A percentile compares a stretch with the other conserved stretches of the same genome.
Evolutionary conservation across 2,888 invertebrate species (phyloP).

Genomic region (Hemithea aestivaria): DNA sequence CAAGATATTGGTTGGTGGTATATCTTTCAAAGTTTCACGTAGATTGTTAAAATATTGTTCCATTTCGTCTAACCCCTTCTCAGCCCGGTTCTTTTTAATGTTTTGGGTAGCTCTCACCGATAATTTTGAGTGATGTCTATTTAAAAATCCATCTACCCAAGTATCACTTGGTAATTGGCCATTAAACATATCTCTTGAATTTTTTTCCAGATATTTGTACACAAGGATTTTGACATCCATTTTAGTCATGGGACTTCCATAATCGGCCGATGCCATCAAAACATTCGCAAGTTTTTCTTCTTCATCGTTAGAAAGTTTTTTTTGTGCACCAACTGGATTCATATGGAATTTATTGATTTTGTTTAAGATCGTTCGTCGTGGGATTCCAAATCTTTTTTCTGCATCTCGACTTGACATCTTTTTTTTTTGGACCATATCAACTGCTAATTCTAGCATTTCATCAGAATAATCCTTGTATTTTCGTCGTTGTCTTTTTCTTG

Average conservation of each 20-base stretch:
- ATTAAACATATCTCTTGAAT: constrained; percentile 7
- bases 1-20: constrained; percentile 1
- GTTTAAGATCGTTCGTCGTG: constrained; percentile 21
- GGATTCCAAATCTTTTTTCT: constrained; percentile 21
- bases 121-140: background rate
- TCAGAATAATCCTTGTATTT: constrained; percentile 8
- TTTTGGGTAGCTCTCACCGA: constrained; percentile 13
- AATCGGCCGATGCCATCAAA: constrained; percentile 15
- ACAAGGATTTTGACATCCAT: constrained; percentile 24
- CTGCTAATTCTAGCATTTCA: constrained; percentile 14
- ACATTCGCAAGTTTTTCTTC: constrained; percentile 18
- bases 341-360: constrained; percentile 14
- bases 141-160: too few species aligned
- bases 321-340: background rate
- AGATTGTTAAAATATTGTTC: background rate
- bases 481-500: constrained; percentile 6
- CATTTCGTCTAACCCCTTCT: constrained; percentile 14
- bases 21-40: background rate
- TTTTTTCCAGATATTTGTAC: constrained; percentile 23
- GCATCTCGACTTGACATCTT: constrained; percentile 8
- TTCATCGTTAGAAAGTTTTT: constrained; percentile 7
- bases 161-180: constrained; percentile 9
- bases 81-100: constrained; percentile 9
- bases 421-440: constrained; percentile 15
- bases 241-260: constrained; percentile 22